These are phyloP conservation scores for Smutsia gigantea DNA, from an alignment of 2,797 vertebrate species.

Conservation along the genomic window DNA sequence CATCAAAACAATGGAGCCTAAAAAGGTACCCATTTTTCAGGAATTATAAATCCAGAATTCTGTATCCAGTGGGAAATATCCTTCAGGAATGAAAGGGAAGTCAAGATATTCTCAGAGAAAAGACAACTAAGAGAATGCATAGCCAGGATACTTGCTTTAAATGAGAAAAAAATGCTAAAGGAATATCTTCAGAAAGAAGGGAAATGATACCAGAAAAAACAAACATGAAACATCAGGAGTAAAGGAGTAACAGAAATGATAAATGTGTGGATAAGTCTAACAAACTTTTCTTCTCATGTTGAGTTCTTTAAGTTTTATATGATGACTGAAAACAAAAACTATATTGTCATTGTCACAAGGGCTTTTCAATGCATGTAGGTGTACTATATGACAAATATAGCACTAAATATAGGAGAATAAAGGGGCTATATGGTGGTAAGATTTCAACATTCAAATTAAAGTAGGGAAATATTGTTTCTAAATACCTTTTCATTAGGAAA, in stretches of 20 bases:
- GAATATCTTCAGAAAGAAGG: not conserved
- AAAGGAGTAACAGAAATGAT: not conserved
- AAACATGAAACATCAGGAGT: not conserved
- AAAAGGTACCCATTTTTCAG: not conserved
- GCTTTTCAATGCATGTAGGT: not conserved
- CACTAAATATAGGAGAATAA: not conserved
- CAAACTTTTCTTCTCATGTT: not conserved
- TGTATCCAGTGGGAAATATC: not conserved
- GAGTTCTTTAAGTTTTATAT: not conserved
- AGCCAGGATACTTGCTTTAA: not conserved
- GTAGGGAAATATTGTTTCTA: not conserved
- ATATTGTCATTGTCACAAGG: not conserved
- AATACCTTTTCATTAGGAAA: not conserved
- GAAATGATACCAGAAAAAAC: not conserved
- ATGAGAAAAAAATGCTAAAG: not conserved
- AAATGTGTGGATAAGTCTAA: not conserved
- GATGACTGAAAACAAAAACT: not conserved
- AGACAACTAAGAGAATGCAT: not conserved
- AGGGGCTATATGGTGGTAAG: not conserved
- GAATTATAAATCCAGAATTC: not conserved
- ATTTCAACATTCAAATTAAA: not conserved
- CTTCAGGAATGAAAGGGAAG: not conserved
- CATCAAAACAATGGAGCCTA: not conserved
- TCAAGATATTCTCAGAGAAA: not conserved
- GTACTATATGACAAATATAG: not conserved